Evolutionary conservation across 2,113 vertebrate species (phyloP).

Genomic region (Amblyornis subalaris): DNA sequence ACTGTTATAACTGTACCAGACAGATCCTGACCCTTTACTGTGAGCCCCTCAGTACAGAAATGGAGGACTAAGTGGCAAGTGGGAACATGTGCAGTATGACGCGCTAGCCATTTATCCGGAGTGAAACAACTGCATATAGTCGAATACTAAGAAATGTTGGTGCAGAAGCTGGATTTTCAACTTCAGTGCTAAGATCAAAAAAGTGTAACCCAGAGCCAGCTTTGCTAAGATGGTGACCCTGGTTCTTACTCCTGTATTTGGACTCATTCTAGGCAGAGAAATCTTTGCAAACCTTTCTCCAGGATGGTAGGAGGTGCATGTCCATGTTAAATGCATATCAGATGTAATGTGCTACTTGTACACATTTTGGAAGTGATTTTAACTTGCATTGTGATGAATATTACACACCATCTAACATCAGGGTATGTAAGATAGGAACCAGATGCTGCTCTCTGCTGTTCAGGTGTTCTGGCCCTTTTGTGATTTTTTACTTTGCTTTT

Average conservation of each 20-base stretch:
- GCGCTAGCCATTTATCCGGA: not conserved
- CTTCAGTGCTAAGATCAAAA: not conserved
- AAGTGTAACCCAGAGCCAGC: not conserved
- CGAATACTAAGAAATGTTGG: not conserved
- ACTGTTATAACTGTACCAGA: not conserved
- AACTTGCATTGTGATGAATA: not conserved
- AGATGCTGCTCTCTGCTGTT: not conserved
- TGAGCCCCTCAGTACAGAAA: not conserved
- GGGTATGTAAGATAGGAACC: not conserved
- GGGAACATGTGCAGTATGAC: not conserved
- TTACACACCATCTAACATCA: not conserved
- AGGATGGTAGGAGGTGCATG: not conserved
- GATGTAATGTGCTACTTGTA: not conserved
- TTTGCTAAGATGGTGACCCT: not conserved
- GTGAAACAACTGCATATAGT: not conserved
- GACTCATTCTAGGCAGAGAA: not conserved
- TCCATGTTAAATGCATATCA: not conserved
- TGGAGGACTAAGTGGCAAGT: not conserved
- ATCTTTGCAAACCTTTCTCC: not conserved
- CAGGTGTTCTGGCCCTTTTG: not conserved
- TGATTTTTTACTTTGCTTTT: not conserved
- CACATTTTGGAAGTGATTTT: not conserved
- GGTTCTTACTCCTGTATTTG: not conserved
- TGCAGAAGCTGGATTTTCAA: rapidly evolving
- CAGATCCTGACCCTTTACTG: not conserved